Evolutionary conservation across 2,888 invertebrate genomes (phyloP), one percentile per base, ranked within the genome.

Genomic region (Ennomos quercinarius): DNA sequence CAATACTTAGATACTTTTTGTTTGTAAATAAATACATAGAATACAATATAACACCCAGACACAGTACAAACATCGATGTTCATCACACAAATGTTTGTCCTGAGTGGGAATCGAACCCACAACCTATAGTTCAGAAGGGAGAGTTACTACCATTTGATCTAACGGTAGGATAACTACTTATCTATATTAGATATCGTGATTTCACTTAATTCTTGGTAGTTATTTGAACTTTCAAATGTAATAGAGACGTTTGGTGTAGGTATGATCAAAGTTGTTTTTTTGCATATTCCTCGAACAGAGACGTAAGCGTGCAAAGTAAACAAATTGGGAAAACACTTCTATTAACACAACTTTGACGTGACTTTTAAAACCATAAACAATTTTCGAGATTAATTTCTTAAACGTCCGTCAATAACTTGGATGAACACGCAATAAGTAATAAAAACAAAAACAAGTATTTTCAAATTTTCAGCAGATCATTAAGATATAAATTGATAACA

Each of bases 221-320:
- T 48, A 43, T 46, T 13, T 34, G 41, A 52, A 47, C 45, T 50
- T 59, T 54, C 49, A 59, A 59, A 54, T 59, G 11, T 43, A 57
- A 50, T 39, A 11, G 53, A 57, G 35, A 47, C 17, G 49, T 47
- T 48, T 53, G 51, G 48, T 42, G 48, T 37, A 9, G 37, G 34
- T 39, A 39, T 66, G 68, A 70, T 70, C 67, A 70, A 70, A 67
- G 68, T 67, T 58, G 57, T 57, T 64, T 61, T n/a, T 62, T 58
- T 45, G 38, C 50, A 40, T 40, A 64, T 72, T 74, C 71, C 55
- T 38, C 44, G 72, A 71, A 74, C 50, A 56, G 55, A 50, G 55
- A 71, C 66, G 62, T 66, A 48, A 68, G 56, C 64, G 66, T 63
- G 67, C 51, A 66, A 66, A 48, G 68, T 74, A 73, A 73, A 74